A percentile compares a stretch with the other conserved stretches of the same genome.
These are phyloP conservation scores for Crotalus viridis DNA, from an alignment of 2,113 vertebrate genomes.

Conservation along the genomic window DNA sequence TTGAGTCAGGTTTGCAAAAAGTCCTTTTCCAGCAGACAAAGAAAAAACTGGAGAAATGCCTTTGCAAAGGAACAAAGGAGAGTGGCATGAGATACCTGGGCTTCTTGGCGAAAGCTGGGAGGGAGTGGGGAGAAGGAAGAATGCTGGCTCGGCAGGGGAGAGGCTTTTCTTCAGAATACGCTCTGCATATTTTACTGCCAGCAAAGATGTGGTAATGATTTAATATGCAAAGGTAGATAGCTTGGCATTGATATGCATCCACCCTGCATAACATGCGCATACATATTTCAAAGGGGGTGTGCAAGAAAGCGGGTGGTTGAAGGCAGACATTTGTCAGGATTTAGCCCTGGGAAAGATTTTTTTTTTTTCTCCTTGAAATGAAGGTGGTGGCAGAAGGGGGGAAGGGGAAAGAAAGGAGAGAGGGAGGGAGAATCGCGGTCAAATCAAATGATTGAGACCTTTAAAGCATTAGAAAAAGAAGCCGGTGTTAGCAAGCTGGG, in stretches of 20 bases:
- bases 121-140: background rate
- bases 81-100: slow-evolving; percentile 24
- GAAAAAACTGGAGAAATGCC: background rate
- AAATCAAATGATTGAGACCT: slow-evolving; percentile 50
- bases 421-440: slow-evolving; percentile 11
- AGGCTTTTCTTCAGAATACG: slow-evolving; percentile 65
- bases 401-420: background rate
- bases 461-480: slow-evolving; percentile 49
- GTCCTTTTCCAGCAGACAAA: slow-evolving; percentile 6
- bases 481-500: background rate
- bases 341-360: slow-evolving; percentile 31
- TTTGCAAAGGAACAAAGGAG: slow-evolving; percentile 28
- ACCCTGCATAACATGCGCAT: slow-evolving; percentile 63
- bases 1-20: background rate
- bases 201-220: slow-evolving; percentile 64
- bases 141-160: slow-evolving; percentile 41
- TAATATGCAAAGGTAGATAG: slow-evolving; percentile 73
- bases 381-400: slow-evolving; percentile 26
- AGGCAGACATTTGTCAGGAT: slow-evolving; percentile 49
- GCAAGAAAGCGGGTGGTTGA: slow-evolving; percentile 39
- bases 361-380: slow-evolving; percentile 28
- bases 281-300: slow-evolving; percentile 65
- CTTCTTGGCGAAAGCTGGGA: background rate
- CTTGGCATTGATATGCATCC: slow-evolving; percentile 69
- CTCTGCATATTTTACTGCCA: slow-evolving; percentile 74